Percentiles rank a stretch among this genome's conserved stretches.
Conservation (phyloP, 2,797 vertebrate genomes). For the Hylomyscus alleni region DNA sequence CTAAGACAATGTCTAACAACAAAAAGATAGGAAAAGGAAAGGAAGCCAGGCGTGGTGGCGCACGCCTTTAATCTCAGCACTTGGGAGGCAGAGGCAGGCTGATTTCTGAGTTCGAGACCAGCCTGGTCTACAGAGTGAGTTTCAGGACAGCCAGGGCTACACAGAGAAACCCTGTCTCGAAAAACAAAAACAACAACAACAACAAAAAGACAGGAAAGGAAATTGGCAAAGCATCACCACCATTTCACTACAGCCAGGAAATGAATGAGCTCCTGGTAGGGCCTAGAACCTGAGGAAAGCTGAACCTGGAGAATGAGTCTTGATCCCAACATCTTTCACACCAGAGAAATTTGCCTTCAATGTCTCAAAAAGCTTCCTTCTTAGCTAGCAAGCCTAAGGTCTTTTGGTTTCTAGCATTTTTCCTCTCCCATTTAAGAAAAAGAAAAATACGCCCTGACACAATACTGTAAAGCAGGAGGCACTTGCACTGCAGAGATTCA, state of each 20-base stretch:
- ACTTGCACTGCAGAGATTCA: background rate
- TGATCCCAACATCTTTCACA: background rate
- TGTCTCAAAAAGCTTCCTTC: constrained; percentile 48
- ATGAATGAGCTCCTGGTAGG: background rate
- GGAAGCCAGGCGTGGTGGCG: no score
- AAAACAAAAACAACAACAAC: background rate
- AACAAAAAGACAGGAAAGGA: background rate
- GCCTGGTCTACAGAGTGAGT: no score
- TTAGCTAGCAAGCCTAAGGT: background rate
- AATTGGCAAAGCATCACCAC: background rate
- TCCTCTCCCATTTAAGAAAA: constrained; percentile 18
- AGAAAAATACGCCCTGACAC: constrained; percentile 19
- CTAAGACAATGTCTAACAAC: background rate
- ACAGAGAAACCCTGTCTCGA: no score
- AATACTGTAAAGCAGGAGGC: background rate
- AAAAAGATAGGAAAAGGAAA: background rate
- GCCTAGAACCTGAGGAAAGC: background rate
- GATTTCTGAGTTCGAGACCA: no score
- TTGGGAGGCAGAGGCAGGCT: no score
- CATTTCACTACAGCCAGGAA: background rate
- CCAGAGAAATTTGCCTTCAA: background rate
- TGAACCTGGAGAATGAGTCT: background rate
- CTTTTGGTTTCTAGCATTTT: background rate
- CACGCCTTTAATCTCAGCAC: no score
- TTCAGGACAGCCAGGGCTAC: no score